These are phyloP conservation scores for Enteromius afrohamiltoni DNA, from an alignment of 2,797 vertebrate genomes.

Conservation along the genomic window DNA sequence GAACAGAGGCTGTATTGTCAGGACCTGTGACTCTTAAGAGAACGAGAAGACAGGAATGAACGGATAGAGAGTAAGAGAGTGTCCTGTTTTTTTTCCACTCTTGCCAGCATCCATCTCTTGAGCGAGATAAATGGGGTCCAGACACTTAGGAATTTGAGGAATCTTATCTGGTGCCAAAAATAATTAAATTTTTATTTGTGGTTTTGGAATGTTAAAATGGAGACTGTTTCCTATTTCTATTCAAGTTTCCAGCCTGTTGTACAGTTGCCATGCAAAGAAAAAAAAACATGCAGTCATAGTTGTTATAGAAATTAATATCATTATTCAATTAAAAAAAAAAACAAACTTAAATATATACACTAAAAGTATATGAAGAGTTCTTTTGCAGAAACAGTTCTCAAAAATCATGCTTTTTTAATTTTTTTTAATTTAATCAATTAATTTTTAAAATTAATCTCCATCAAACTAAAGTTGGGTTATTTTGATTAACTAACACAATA, in stretches of 20 bases:
- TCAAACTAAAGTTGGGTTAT: no score
- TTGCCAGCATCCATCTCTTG: constrained; percentile 23
- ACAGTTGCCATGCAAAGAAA: constrained; percentile 13
- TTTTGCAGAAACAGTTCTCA: no score
- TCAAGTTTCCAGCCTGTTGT: constrained; percentile 17
- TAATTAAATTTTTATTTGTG: constrained; percentile 50
- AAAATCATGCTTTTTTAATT: no score
- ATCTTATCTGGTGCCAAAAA: constrained; percentile 61
- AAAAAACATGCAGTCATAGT: neutral
- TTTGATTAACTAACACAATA: no score
- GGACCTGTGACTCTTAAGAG: constrained; percentile 51
- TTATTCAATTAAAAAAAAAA: neutral
- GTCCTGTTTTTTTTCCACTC: constrained; percentile 46
- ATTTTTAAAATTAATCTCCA: no score
- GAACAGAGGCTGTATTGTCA: constrained; percentile 59
- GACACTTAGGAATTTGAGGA: constrained; percentile 59
- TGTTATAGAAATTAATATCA: neutral
- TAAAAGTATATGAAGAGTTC: no score
- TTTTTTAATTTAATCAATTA: no score
- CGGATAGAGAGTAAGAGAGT: constrained; percentile 35
- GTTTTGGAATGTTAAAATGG: constrained; percentile 23
- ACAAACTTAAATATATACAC: neutral
- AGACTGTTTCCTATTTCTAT: constrained; percentile 3
- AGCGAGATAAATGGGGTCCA: constrained; percentile 56
- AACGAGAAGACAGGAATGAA: constrained; percentile 35